phyloP scores from a whole-genome alignment of 2,797 vertebrate genomes.

The Sebastes baramenuke region DNA sequence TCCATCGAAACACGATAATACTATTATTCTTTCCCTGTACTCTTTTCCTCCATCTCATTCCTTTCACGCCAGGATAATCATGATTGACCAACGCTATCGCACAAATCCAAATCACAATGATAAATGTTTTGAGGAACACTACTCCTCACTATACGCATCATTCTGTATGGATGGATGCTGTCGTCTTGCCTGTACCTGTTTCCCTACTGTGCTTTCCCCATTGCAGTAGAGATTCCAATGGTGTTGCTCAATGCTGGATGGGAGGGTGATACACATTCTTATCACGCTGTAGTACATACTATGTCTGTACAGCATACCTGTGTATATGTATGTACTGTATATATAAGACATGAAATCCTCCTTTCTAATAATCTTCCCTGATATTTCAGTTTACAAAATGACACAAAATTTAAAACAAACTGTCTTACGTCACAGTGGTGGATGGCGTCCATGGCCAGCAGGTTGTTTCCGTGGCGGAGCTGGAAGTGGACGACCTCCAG shows the following conservation, averaged over 20 bases:
- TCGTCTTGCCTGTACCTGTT: not conserved
- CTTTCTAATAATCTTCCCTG: not conserved
- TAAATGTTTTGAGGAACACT: not conserved
- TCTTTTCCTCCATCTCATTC: not conserved
- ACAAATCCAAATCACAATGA: not conserved
- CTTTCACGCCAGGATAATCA: not conserved
- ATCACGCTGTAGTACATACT: not conserved
- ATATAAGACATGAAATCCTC: not conserved
- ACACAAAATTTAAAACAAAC: not conserved
- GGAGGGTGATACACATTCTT: not conserved
- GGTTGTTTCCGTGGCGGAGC: constrained; percentile 86
- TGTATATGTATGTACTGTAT: not conserved
- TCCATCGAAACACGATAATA: not conserved
- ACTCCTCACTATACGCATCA: not conserved
- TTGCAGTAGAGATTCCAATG: not conserved
- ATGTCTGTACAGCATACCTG: not conserved
- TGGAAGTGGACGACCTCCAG: constrained; percentile 85
- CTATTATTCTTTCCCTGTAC: not conserved
- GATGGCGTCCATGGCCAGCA: constrained; percentile 88
- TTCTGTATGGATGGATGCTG: not conserved
- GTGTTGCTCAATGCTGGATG: not conserved
- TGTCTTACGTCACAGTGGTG: constrained; percentile 83
- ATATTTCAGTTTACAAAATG: not conserved
- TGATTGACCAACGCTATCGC: not conserved
- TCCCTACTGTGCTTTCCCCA: not conserved